phyloP scores from a whole-genome alignment of 2,797 vertebrate species.

The Sebastiscus tertius region DNA sequence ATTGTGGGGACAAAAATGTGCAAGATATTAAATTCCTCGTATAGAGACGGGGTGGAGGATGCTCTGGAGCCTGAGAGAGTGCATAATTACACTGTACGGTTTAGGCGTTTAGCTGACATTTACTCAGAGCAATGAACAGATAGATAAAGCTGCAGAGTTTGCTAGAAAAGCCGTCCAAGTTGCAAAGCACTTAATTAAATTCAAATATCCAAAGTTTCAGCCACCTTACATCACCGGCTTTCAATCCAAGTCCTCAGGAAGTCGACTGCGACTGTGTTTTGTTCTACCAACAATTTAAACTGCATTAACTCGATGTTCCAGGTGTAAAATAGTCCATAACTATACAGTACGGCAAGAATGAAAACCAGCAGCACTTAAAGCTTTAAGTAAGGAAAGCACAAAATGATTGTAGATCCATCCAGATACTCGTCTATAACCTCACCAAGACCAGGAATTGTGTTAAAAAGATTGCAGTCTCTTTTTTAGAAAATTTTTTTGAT shows the following conservation, averaged over 20 bases:
- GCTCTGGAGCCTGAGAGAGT: slow-evolving; percentile 15
- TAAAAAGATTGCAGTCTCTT: background rate
- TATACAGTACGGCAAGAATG: background rate
- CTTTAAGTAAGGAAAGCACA: background rate
- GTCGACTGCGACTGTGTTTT: background rate
- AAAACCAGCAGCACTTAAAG: background rate
- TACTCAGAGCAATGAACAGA: slow-evolving; percentile 42
- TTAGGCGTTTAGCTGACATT: slow-evolving; percentile 56
- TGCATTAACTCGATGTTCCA: background rate
- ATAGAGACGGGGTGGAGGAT: slow-evolving; percentile 7
- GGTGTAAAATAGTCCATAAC: background rate
- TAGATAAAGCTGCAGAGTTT: slow-evolving; percentile 7
- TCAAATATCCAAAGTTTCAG: slow-evolving; percentile 24
- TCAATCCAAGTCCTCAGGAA: background rate
- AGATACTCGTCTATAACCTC: background rate
- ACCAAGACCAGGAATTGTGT: background rate
- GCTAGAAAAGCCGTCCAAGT: background rate
- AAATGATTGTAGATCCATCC: background rate
- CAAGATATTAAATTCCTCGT: slow-evolving; percentile 34
- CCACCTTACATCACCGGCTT: background rate
- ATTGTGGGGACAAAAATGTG: slow-evolving; percentile 27
- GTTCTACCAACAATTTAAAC: background rate
- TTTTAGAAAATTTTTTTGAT: background rate
- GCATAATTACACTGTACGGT: slow-evolving; percentile 37
- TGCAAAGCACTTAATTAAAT: slow-evolving; percentile 10